Base-by-base conservation (phyloP, 2,113 vertebrate genomes). In the Microcebus murinus region DNA sequence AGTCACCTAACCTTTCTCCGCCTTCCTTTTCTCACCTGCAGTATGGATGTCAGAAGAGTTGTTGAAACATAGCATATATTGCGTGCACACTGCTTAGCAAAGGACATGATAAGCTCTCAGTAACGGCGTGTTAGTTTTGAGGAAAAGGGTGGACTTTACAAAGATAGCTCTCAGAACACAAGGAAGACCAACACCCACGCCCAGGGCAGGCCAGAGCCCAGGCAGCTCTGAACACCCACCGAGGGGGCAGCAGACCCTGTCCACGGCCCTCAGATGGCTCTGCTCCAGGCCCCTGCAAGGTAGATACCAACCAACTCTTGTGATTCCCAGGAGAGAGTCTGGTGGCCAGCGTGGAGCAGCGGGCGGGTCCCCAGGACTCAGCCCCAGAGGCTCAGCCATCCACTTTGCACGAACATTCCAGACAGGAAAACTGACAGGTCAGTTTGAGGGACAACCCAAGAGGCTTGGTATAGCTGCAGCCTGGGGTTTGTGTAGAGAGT, bases 281-380 rank as follows among this genome's bases (percentile, higher is more conserved):
- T 23, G 34, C n/a, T 39, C 73, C 93, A 71, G 76, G 1, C 6
- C 7, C 34, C 65, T 13, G 81, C 11, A 25, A 10, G 11, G 3
- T 27, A 25, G 0, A 10, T 6, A 12, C 10, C 0, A n/a, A 0
- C 0, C 11, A 6, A 17, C 10, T 10, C 36, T 23, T 68, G 15
- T 2, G 18, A 2, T 29, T 50, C 11, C n/a, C 15, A 65, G 52
- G 55, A 77, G 2, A n/a, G 17, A 50, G 39, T 84, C 48, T 31
- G 34, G 12, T 8, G n/a, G 34, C 65, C 45, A 55, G 15, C 10
- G 31, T 25, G 31, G 50, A 20, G 29, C 3, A n/a, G 39, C n/a
- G 25, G 2, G 1, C 1, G 4, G 31, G 3, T 73, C 39, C n/a
- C 14, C 36, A 23, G 5, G 52, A 20, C 4, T 3, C 18, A 23